A percentile compares a stretch with the other conserved stretches of the same genome.
Evolutionary conservation across 2,113 vertebrate genomes (phyloP).

Genomic region (Scolopax mira): DNA sequence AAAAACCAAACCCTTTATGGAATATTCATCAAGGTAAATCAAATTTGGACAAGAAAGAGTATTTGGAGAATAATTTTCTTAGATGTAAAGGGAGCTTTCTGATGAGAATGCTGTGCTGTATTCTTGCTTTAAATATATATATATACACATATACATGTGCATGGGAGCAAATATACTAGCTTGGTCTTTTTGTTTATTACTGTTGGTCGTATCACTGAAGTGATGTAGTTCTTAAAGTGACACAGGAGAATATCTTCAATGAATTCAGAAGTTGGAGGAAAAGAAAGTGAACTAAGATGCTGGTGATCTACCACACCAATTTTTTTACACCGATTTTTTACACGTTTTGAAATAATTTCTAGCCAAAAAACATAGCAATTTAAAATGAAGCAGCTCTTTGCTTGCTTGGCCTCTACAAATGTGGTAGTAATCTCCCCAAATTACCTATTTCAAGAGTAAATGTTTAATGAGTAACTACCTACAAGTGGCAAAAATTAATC

Average conservation of each 20-base stretch:
- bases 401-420: background rate
- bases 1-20: background rate
- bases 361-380: background rate
- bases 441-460: background rate
- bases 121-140: background rate
- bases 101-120: background rate
- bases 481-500: conserved; percentile 12
- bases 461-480: conserved; percentile 7
- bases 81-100: background rate
- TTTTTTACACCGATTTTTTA: background rate
- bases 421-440: background rate
- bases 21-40: conserved; percentile 1
- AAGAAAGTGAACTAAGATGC: background rate
- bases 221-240: background rate
- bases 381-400: background rate
- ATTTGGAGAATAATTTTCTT: background rate
- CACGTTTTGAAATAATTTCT: background rate
- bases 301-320: background rate
- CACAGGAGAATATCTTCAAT: background rate
- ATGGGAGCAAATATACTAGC: background rate
- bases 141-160: background rate
- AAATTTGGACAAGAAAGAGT: background rate
- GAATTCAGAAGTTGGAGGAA: background rate
- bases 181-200: background rate
- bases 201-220: background rate